These are phyloP conservation scores for Elmis aenea DNA, from an alignment of 2,888 invertebrate species.

Conservation along the genomic window DNA sequence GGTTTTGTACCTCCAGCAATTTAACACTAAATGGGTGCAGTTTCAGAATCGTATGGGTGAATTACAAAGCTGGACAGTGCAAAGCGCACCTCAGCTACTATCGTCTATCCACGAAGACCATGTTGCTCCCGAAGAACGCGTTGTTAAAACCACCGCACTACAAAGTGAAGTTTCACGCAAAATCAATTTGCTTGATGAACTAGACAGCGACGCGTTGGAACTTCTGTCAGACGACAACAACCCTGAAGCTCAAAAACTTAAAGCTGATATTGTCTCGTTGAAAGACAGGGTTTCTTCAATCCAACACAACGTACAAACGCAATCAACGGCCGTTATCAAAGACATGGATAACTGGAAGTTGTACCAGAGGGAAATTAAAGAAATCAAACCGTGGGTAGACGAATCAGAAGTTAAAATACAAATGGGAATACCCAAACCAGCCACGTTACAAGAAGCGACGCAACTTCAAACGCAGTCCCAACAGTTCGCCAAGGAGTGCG, in stretches of 20 bases:
- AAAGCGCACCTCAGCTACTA: constrained; percentile 69
- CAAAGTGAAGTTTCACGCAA: constrained; percentile 74
- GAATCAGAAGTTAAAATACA: constrained; percentile 78
- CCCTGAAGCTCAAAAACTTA: constrained; percentile 68
- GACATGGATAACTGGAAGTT: constrained; percentile 81
- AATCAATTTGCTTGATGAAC: constrained; percentile 62
- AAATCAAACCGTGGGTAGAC: constrained; percentile 85
- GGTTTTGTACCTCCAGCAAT: constrained; percentile 73
- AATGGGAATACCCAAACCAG: constrained; percentile 67
- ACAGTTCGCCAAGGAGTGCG: constrained; percentile 72
- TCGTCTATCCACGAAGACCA: constrained; percentile 70
- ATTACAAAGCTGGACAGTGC: constrained; percentile 75
- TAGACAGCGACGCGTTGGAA: constrained; percentile 69
- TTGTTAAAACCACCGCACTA: constrained; percentile 68
- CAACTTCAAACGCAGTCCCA: constrained; percentile 67
- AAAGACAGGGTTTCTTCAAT: constrained; percentile 73
- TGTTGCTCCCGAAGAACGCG: constrained; percentile 78
- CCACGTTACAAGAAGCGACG: constrained; percentile 74
- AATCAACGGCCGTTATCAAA: constrained; percentile 68
- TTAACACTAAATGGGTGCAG: constrained; percentile 75
- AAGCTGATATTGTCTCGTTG: constrained; percentile 68
- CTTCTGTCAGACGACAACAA: constrained; percentile 62
- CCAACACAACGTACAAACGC: constrained; percentile 69
- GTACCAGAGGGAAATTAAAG: constrained; percentile 72
- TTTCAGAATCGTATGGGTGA: constrained; percentile 72